Evolutionary conservation across 2,797 vertebrate genomes (phyloP).

Genomic region (Rhinoraja longicauda): DNA sequence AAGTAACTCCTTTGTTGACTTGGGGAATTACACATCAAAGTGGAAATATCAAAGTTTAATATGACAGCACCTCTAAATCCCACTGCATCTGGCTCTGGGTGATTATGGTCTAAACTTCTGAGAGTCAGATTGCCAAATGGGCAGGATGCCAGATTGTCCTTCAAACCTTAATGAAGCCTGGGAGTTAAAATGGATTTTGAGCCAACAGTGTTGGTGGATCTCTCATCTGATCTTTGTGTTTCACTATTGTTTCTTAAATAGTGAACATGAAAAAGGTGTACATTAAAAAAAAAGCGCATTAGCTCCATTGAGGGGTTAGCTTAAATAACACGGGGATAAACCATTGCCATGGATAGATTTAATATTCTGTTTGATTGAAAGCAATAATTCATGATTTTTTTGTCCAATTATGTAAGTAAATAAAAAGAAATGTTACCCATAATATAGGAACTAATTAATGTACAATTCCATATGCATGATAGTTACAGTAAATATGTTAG

Average conservation of each 20-base stretch:
- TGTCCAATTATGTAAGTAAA: neutral
- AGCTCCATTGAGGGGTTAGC: neutral
- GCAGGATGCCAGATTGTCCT: constrained; percentile 6
- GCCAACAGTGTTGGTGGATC: neutral
- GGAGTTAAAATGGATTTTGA: neutral
- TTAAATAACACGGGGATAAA: no score
- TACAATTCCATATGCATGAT: neutral
- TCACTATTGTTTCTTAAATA: no score
- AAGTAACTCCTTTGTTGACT: neutral
- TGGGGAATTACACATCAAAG: neutral
- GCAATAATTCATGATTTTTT: neutral
- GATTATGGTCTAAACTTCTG: neutral
- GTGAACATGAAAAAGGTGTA: neutral
- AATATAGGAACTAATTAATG: neutral
- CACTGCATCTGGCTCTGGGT: neutral
- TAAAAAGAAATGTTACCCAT: neutral
- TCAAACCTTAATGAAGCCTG: constrained; percentile 5
- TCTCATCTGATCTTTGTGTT: neutral
- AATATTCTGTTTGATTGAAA: neutral
- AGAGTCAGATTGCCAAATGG: neutral
- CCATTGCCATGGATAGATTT: neutral
- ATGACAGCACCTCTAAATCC: neutral
- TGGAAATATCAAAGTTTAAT: neutral
- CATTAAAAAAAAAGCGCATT: neutral
- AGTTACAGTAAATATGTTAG: neutral